phyloP scores from a whole-genome alignment of 2,888 invertebrate genomes.

The Agrotis clavis region DNA sequence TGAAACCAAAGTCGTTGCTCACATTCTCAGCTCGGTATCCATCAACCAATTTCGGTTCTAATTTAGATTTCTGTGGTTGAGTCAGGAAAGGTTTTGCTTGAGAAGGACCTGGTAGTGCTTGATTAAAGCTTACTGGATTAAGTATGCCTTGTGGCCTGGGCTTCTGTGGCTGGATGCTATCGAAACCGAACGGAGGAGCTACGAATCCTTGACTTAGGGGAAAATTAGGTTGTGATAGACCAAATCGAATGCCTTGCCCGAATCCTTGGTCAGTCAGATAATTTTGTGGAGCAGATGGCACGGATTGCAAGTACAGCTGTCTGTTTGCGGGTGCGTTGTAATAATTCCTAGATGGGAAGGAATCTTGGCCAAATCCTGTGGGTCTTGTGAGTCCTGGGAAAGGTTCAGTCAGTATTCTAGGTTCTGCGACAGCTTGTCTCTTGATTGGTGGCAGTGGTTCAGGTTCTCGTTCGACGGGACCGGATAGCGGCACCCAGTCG shows the following conservation, averaged over 20 bases:
- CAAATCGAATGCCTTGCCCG: constrained; percentile 84
- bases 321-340: constrained; percentile 80
- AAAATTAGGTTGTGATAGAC: constrained; percentile 83
- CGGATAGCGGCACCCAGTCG: constrained; percentile 86
- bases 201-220: constrained; percentile 85
- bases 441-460: constrained; percentile 75
- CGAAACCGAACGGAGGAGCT: constrained; percentile 81
- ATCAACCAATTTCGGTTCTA: constrained; percentile 84
- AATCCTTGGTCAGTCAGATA: constrained; percentile 86
- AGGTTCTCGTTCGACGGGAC: constrained; percentile 78
- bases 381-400: constrained; percentile 80
- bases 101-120: constrained; percentile 57
- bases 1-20: constrained; percentile 71
- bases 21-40: constrained; percentile 85
- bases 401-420: constrained; percentile 86
- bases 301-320: constrained; percentile 85
- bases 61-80: constrained; percentile 72
- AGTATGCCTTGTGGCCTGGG: constrained; percentile 71
- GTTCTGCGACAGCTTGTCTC: constrained; percentile 87
- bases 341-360: constrained; percentile 80
- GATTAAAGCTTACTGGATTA: constrained; percentile 78
- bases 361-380: constrained; percentile 78
- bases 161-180: constrained; percentile 78
- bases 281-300: constrained; percentile 87
- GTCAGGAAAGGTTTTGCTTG: constrained; percentile 78